Base-by-base conservation (phyloP, 1,140 invertebrate species). In the Mamestra configurata region DNA sequence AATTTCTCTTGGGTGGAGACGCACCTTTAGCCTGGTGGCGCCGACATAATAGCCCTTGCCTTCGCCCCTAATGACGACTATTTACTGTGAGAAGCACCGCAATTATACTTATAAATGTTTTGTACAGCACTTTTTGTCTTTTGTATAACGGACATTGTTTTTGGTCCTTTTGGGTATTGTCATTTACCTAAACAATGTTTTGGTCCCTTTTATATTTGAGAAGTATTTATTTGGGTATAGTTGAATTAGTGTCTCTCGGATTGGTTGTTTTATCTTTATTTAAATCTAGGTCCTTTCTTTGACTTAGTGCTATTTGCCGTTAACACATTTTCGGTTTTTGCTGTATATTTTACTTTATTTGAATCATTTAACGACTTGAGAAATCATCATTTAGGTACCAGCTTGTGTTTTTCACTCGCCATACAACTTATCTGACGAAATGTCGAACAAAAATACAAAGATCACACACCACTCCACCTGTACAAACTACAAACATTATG, bases 41-140 rank as follows among this genome's bases (percentile, higher is more conserved):
- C 61, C 40, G 51, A 70, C 72, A 77, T 84, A 86, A 88, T 84
- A 70, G 79, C 64, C 73, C 79, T 86, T 59, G 61, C 79, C 79
- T 81, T 68, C 53, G 77, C 79, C 70, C 81, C 83, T 89, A 89
- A 91, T 83, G 87, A 88, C 82, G 71, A 77, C 85, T 85, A 91
- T 90, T 90, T 90, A 86, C 84, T 86, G 82, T 87, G 77, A 80
- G 82, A 86, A 81, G 75, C 77, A 77, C 55, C 79, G 70, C 79
- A 75, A 80, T 80, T 75, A 80, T 79, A 70, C 55, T 27, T 73
- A 6, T 10, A 43, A 51, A 59, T 24, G 57, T 40, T 11, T 46
- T 70, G 40, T 27, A 7, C 11, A 46, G 22, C 37, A 13, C 53
- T 61, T 51, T 31, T 46, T 71, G 13, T 46, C 8, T 68, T 49